Evolutionary conservation across 2,113 vertebrate genomes (phyloP), one percentile per base, ranked within the genome.

Genomic region (Pelmatolapia mariae): DNA sequence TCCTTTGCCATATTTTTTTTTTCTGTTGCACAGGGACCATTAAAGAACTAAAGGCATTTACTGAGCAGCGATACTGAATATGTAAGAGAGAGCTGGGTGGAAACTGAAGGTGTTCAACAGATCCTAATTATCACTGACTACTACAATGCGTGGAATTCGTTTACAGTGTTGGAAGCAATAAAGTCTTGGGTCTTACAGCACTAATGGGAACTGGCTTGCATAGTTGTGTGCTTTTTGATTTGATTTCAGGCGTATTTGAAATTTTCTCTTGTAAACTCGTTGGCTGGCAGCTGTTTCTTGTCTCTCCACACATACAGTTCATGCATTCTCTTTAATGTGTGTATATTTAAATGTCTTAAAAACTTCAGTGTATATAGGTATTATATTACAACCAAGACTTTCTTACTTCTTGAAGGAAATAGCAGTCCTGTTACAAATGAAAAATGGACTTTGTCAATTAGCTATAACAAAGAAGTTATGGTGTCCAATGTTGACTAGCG

Each of bases 121-220:
- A 95, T 92, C 87, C 90, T 94, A 91, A 95, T 94, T 86, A 90
- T 92, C 94, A 90, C 63, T 94, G 93, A 95, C 92, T 84, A 90
- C 87, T 87, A 89, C 91, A 87, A 94, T 94, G 90, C 63, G 1
- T 90, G 92, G 94, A 95, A 95, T 94, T 93, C 54, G 63, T 93
- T 95, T 93, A 90, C 93, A 91, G 89, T 93, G 90, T 94, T 94
- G 81, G 81, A 94, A 94, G 89, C 92, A 93, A 92, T 91, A 87
- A 93, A 87, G 86, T 82, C 76, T 50, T 63, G 80, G 63, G 84
- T 88, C 88, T 82, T 84, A 86, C 83, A 83, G 85, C 80, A 84
- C 92, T 93, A 93, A 94, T 91, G 91, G 88, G 92, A 93, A 80
- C 84, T 92, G 94, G 93, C 92, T 91, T 81, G 68, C 93, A 85